Conservation (phyloP, 2,888 invertebrate species). For the Acleris cristana region DNA sequence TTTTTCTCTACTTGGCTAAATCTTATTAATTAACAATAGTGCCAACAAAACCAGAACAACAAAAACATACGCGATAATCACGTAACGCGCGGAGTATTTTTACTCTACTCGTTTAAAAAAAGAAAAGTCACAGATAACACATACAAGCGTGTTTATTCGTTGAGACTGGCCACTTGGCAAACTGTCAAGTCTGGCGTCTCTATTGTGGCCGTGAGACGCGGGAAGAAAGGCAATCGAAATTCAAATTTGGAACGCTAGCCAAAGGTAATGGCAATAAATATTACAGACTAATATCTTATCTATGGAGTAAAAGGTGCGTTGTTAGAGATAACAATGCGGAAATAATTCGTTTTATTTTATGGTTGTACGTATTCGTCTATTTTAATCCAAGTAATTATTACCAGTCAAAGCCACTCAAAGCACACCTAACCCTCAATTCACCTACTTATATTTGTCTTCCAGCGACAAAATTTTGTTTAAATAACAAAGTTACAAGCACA, state of each 20-base stretch:
- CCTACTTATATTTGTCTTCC: too few relatives aligned
- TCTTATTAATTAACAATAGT: neutral
- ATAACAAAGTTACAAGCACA: neutral
- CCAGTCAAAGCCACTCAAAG: too few relatives aligned
- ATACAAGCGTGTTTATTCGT: constrained; percentile 16
- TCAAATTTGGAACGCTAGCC: constrained; percentile 15
- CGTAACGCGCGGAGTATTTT: constrained; percentile 17
- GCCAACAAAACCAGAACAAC: constrained; percentile 8
- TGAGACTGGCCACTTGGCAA: constrained; percentile 16
- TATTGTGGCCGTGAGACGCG: constrained; percentile 16
- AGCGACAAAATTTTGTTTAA: neutral
- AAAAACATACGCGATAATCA: constrained; percentile 14
- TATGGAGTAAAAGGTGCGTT: too few relatives aligned
- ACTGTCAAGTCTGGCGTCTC: constrained; percentile 22
- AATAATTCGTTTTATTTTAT: too few relatives aligned
- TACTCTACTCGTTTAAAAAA: constrained; percentile 7
- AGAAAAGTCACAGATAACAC: constrained; percentile 18
- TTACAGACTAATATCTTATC: too few relatives aligned
- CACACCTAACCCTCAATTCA: too few relatives aligned
- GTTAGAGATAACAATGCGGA: too few relatives aligned
- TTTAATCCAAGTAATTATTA: too few relatives aligned
- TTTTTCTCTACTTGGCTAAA: too few relatives aligned
- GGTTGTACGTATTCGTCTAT: too few relatives aligned
- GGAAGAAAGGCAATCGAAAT: constrained; percentile 18
- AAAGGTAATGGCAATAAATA: neutral